phyloP scores from a whole-genome alignment of 2,113 vertebrate genomes.

The Corythornis vintsioides region DNA sequence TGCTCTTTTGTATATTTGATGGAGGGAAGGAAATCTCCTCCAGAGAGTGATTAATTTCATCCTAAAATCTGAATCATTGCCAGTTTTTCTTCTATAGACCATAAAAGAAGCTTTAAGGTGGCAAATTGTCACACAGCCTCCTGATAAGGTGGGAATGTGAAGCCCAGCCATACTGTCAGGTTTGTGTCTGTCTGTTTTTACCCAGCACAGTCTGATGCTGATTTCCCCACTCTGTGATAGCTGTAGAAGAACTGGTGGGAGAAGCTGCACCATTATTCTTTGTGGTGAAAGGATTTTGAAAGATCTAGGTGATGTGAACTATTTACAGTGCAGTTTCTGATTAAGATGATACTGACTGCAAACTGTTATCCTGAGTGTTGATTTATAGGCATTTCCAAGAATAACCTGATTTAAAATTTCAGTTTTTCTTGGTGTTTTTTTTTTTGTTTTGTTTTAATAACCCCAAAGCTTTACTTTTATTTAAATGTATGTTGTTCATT shows the following conservation, averaged over 20 bases:
- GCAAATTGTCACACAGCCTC: background rate
- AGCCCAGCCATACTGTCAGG: background rate
- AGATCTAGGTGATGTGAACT: background rate
- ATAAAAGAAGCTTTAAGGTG: background rate
- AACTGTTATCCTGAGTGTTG: background rate
- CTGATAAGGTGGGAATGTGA: background rate
- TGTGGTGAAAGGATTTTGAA: constrained; percentile 19
- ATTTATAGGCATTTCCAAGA: background rate
- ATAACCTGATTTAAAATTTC: background rate
- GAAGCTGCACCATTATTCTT: background rate
- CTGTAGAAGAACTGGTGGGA: too few species aligned
- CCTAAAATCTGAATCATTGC: background rate
- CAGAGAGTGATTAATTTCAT: background rate
- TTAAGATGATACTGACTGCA: background rate
- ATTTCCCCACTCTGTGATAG: background rate
- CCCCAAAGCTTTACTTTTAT: background rate
- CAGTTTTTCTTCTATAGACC: background rate
- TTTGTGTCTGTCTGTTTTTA: background rate
- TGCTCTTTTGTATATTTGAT: background rate
- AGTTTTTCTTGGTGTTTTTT: background rate
- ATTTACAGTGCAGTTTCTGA: background rate
- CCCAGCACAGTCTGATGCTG: background rate
- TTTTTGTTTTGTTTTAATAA: background rate
- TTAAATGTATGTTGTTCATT: background rate
- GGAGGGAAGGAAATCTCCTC: background rate